Base-by-base conservation (phyloP, 2,113 vertebrate genomes). In the Rhinolophus sinicus region DNA sequence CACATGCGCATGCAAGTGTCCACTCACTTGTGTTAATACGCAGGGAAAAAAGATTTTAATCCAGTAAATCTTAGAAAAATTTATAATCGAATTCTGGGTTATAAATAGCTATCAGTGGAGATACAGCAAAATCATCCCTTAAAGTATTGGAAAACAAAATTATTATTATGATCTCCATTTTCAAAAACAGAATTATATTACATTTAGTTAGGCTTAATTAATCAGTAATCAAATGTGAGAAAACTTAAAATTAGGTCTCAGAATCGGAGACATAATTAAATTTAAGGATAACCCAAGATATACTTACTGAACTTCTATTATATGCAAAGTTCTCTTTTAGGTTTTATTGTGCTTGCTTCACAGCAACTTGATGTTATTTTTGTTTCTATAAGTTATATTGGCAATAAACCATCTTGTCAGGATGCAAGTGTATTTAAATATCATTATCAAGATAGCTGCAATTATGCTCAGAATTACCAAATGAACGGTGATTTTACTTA, bases 121-220 rank as follows among this genome's bases (percentile, higher is more conserved):
- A 44, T 35, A 83, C 0, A 84, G 40, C 8, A 69, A 70, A 21
- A 90, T 75, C 64, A 87, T 64, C 30, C 21, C 13, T 69, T n/a
- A 35, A 75, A 28, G 15, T 54, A 44, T 12, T 40, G 5, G 13
- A 47, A 90, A 67, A 76, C 50, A 81, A 93, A 80, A 93, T 64
- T 22, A 75, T 4, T 9, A 73, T 21, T 44, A 69, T 14, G 16
- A 38, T 73, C 26, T 67, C n/a, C n/a, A 88, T 54, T 73, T 78
- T 75, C 28, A 62, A 80, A 87, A 60, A 83, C 10, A 81, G n/a
- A 83, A 73, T 60, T 78, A 62, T 7, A 16, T 16, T 78, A 64
- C 16, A 72, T 64, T 91, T 33, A 87, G 19, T 91, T 33, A 87
- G 28, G 30, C 33, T 92, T 75, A 90, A 90, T 78, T 75, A 33